These are phyloP conservation scores for Bursaphelenchus mucronatus DNA, from an alignment of 1,140 invertebrate species.

Conservation along the genomic window DNA sequence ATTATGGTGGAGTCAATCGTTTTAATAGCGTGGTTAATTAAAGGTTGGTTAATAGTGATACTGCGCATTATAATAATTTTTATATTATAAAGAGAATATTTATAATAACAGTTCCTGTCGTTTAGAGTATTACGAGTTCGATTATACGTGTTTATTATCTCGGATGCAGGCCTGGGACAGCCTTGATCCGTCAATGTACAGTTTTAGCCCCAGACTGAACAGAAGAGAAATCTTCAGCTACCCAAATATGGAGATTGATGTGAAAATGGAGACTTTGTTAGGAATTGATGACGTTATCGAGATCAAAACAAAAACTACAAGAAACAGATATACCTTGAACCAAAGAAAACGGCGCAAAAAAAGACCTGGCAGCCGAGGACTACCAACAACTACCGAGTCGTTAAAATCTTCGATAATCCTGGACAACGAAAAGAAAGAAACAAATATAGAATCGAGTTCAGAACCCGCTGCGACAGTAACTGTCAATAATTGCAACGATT, in stretches of 20 bases:
- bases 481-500: neutral
- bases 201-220: neutral
- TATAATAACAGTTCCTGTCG: constrained; percentile 16
- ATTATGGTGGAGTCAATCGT: constrained; percentile 21
- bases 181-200: neutral
- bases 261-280: constrained; percentile 12
- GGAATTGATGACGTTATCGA: neutral
- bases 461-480: neutral
- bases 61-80: constrained; percentile 10
- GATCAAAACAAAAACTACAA: constrained; percentile 19
- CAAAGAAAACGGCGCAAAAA: neutral
- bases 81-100: constrained; percentile 1
- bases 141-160: constrained; percentile 20
- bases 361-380: neutral
- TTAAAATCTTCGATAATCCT: neutral
- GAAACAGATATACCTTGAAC: constrained; percentile 10
- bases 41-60: constrained; percentile 20
- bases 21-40: constrained; percentile 15
- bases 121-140: constrained; percentile 25
- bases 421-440: neutral
- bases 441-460: neutral
- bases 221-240: neutral
- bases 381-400: constrained; percentile 1
- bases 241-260: constrained; percentile 11
- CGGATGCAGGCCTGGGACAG: neutral